These are phyloP conservation scores for Enteromius unitaeniatus DNA, from an alignment of 2,797 vertebrate genomes.

Conservation along the genomic window DNA sequence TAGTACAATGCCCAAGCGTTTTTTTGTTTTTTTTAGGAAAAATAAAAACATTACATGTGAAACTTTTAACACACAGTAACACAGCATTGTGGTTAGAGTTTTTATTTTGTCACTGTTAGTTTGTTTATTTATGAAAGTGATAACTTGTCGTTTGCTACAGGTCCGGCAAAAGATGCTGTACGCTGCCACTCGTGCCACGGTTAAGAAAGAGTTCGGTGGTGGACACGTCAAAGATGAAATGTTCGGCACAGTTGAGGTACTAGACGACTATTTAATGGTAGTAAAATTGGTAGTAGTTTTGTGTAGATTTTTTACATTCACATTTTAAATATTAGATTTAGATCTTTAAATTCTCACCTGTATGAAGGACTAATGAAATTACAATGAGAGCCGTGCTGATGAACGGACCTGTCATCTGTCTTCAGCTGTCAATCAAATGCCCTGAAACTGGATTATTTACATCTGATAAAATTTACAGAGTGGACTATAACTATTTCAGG, in stretches of 20 bases:
- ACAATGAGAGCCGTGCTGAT: slow-evolving; percentile 2
- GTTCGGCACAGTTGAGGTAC: slow-evolving; percentile 93
- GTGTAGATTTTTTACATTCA: background rate
- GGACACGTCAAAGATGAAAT: slow-evolving; percentile 96
- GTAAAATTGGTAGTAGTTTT: background rate
- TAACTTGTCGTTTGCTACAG: slow-evolving; percentile 70
- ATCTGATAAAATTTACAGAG: slow-evolving; percentile 14
- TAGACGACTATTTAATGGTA: background rate
- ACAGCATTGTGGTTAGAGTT: background rate
- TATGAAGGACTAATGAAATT: background rate
- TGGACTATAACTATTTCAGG: background rate
- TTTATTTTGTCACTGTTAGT: background rate
- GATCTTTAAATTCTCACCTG: background rate
- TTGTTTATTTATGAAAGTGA: background rate
- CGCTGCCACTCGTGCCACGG: slow-evolving; percentile 93
- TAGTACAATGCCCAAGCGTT: too few species aligned
- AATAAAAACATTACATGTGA: background rate
- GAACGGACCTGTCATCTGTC: slow-evolving; percentile 9
- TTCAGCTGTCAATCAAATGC: slow-evolving; percentile 9
- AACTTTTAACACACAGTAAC: background rate
- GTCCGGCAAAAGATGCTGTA: slow-evolving; percentile 99
- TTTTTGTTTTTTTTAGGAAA: too few species aligned
- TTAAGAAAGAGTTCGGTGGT: slow-evolving; percentile 98
- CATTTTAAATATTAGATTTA: background rate
- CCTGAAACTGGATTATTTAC: slow-evolving; percentile 23